Evolutionary conservation across 1,140 invertebrate species (phyloP).

Genomic region (Scaptomyza montana): DNA sequence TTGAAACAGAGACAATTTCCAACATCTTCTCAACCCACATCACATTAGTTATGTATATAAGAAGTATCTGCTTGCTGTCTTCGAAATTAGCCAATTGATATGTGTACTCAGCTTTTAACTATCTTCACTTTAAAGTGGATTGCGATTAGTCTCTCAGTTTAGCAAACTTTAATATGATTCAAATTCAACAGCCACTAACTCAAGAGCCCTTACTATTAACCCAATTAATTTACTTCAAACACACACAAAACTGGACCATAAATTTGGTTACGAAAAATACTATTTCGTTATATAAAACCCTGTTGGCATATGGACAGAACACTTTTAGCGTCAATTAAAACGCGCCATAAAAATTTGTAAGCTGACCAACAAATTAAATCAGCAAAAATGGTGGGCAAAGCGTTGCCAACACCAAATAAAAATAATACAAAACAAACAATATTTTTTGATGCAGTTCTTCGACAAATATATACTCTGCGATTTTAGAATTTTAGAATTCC

Average conservation of each 20-base stretch:
- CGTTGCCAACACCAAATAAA: constrained; percentile 19
- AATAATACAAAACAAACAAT: neutral
- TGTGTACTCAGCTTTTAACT: constrained; percentile 16
- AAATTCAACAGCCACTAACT: constrained; percentile 10
- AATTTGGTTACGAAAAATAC: constrained; percentile 42
- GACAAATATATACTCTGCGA: neutral
- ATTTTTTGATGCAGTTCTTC: neutral
- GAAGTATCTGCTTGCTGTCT: constrained; percentile 43
- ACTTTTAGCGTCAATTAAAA: constrained; percentile 45
- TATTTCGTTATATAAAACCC: constrained; percentile 37
- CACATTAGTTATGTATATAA: neutral
- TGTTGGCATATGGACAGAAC: constrained; percentile 26
- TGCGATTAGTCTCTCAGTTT: constrained; percentile 3
- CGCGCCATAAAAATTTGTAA: constrained; percentile 43
- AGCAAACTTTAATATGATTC: constrained; percentile 27
- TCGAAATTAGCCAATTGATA: constrained; percentile 44
- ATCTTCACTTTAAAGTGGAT: constrained; percentile 12
- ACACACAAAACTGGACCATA: constrained; percentile 22
- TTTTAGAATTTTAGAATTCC: neutral
- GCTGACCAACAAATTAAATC: constrained; percentile 52
- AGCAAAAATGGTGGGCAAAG: constrained; percentile 16
- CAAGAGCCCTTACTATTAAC: constrained; percentile 30
- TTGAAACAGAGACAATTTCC: constrained; percentile 23
- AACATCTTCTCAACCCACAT: neutral
- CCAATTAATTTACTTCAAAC: constrained; percentile 36